These are phyloP conservation scores for Drosophila sordidula DNA, from an alignment of 2,888 invertebrate genomes.

Conservation along the genomic window DNA sequence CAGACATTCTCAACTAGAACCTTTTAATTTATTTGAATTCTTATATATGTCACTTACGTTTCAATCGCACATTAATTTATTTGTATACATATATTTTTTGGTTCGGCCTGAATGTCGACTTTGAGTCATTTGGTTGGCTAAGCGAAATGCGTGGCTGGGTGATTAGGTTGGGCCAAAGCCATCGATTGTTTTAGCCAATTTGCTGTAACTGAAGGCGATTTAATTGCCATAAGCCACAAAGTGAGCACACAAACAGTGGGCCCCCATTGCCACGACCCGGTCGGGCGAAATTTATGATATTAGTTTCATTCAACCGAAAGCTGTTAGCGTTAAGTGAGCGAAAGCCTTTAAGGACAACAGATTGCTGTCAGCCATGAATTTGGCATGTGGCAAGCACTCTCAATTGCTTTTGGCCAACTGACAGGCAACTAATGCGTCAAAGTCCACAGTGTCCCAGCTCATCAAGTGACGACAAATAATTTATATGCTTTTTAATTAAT, in stretches of 20 bases:
- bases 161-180: slow-evolving; percentile 2
- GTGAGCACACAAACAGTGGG: slow-evolving; percentile 34
- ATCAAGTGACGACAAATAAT: slow-evolving; percentile 47
- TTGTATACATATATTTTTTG: neutral
- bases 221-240: slow-evolving; percentile 47
- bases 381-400: slow-evolving; percentile 6
- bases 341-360: slow-evolving; percentile 27
- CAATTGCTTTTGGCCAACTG: slow-evolving; percentile 20
- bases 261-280: too few species aligned
- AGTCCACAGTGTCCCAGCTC: slow-evolving; percentile 20
- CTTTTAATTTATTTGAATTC: too few species aligned
- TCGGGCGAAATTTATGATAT: slow-evolving; percentile 32
- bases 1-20: too few species aligned
- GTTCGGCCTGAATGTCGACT: slow-evolving; percentile 13
- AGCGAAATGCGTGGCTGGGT: slow-evolving; percentile 11
- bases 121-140: slow-evolving; percentile 15
- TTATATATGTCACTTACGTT: too few species aligned
- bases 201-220: slow-evolving; percentile 47
- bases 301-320: slow-evolving; percentile 23
- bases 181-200: slow-evolving; percentile 9
- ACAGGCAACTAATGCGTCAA: slow-evolving; percentile 30
- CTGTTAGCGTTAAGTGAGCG: neutral
- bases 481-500: slow-evolving; percentile 64
- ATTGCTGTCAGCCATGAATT: slow-evolving; percentile 16
- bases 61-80: too few species aligned